These are phyloP conservation scores for Propithecus deckenii DNA, from an alignment of 2,797 vertebrate genomes.

Conservation along the genomic window DNA sequence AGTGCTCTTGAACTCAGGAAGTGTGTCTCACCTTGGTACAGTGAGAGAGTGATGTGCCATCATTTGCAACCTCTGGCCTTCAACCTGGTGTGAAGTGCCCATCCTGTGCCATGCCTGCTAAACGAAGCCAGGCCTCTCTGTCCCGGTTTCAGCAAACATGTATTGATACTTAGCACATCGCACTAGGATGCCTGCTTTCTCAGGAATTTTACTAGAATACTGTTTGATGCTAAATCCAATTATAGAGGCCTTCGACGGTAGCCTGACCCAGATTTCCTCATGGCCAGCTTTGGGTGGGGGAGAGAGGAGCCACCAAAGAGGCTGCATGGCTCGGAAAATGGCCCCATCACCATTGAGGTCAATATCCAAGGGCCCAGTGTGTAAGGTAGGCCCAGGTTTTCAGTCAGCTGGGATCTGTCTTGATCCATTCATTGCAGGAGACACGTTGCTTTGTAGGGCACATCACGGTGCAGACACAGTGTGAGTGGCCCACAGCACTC, in stretches of 20 bases:
- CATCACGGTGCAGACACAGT: neutral
- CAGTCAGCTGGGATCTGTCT: neutral
- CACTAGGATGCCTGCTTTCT: neutral
- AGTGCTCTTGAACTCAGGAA: no score
- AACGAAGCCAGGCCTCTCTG: neutral
- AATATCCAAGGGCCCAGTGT: accelerated
- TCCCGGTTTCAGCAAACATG: neutral
- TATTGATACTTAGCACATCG: neutral
- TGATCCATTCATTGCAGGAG: neutral
- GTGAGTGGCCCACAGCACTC: no score
- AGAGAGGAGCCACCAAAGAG: neutral
- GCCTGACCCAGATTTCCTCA: neutral
- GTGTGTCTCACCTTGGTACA: neutral
- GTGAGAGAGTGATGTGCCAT: accelerated
- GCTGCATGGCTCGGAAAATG: neutral
- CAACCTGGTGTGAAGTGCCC: accelerated
- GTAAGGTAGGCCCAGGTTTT: neutral
- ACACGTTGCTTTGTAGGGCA: neutral
- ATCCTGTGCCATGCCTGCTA: neutral
- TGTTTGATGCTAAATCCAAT: neutral
- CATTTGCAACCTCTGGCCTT: neutral
- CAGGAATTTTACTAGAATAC: neutral
- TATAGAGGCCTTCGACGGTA: neutral
- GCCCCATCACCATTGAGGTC: neutral
- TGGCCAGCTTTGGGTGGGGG: neutral